Conservation (phyloP, 2,113 vertebrate species). For the Taurulus bubalis region DNA sequence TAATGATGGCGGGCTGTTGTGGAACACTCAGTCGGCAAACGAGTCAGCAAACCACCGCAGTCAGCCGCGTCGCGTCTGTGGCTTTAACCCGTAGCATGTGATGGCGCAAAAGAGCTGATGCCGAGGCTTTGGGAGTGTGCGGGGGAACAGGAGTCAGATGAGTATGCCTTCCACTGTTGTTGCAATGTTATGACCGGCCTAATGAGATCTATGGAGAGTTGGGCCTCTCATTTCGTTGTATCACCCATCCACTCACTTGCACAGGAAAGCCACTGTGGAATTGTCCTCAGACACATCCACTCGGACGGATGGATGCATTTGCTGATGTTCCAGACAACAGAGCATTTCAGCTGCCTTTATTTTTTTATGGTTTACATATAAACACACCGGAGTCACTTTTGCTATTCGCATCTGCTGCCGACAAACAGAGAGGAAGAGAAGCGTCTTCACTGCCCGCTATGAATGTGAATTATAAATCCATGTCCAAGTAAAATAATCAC, state of each 20-base stretch:
- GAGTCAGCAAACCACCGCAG: slow-evolving; percentile 48
- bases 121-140: slow-evolving; percentile 42
- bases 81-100: slow-evolving; percentile 42
- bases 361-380: slow-evolving; percentile 54
- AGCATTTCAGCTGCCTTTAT: slow-evolving; percentile 50
- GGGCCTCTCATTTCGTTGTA: slow-evolving; percentile 68
- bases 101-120: slow-evolving; percentile 63
- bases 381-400: slow-evolving; percentile 34
- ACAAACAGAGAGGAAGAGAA: slow-evolving; percentile 41
- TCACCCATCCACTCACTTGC: slow-evolving; percentile 65
- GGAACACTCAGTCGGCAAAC: slow-evolving; percentile 46
- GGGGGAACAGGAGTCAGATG: slow-evolving; percentile 59
- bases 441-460: slow-evolving; percentile 3
- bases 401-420: slow-evolving; percentile 25
- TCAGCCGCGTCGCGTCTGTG: slow-evolving; percentile 32
- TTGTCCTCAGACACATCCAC: slow-evolving; percentile 71
- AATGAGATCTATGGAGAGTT: slow-evolving; percentile 81
- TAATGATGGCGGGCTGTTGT: slow-evolving; percentile 32
- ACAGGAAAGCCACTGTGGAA: slow-evolving; percentile 62
- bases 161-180: slow-evolving; percentile 74
- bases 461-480: slow-evolving; percentile 35
- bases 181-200: slow-evolving; percentile 75
- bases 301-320: slow-evolving; percentile 74
- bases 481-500: slow-evolving; percentile 42
- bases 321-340: slow-evolving; percentile 69